Conservation (phyloP, 2,797 vertebrate species). For the Thamnophis elegans region DNA sequence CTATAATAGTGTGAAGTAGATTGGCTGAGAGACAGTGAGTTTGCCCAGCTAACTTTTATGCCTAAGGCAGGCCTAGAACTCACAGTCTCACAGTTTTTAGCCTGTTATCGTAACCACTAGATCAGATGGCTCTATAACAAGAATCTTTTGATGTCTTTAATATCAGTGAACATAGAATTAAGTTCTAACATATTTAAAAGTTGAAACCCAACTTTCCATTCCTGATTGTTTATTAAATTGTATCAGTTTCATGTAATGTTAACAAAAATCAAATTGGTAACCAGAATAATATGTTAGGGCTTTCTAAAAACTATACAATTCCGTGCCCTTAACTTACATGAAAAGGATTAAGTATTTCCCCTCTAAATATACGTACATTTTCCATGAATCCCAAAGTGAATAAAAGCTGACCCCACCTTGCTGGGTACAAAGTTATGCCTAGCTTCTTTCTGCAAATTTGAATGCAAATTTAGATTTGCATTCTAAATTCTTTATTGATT, state of each 20-base stretch:
- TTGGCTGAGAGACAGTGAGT: not conserved
- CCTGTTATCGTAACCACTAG: not conserved
- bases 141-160: not conserved
- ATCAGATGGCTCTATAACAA: not conserved
- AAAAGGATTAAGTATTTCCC: not conserved
- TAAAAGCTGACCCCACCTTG: not conserved
- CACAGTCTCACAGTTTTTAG: not conserved
- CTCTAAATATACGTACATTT: not conserved
- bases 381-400: not conserved
- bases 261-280: not conserved
- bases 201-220: not conserved
- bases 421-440: not conserved
- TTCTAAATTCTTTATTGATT: not conserved
- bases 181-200: not conserved
- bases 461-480: not conserved
- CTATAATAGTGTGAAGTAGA: not conserved
- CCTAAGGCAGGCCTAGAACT: not conserved
- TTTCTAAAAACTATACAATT: not conserved
- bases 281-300: not conserved
- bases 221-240: not conserved
- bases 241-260: not conserved
- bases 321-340: not conserved
- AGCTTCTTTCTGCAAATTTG: not conserved
- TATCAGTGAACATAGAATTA: not conserved
- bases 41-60: not conserved